Base-by-base conservation (phyloP, 2,113 vertebrate species). In the Chitala chitala region DNA sequence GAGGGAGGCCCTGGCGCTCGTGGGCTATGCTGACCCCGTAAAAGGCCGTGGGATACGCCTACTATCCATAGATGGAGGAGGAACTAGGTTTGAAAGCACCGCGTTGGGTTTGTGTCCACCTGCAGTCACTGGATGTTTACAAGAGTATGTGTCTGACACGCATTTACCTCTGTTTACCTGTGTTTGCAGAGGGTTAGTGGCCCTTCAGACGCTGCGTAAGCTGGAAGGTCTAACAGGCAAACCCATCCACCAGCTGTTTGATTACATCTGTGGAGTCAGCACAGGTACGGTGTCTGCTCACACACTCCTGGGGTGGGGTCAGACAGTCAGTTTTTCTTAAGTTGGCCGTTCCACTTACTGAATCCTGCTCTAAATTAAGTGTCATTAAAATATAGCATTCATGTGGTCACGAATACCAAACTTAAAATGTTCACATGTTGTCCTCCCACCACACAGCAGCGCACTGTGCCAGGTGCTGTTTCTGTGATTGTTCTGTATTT, bases 191-290 rank as follows among this genome's bases (percentile, higher is more conserved):
- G 96, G 96, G 81, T 87, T 99, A 81, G 85, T 99, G 80, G 94
- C 95, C 53, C 93, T 98, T 85, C 96, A 99, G 84, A 94, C 94
- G 15, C 85, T 99, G 51, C 88, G 91, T 68, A 94, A 93, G 83
- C 84, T 99, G 79, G 95, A 98, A 83, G 88, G 92, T 71, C 83
- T 98, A 78, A 96, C 95, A 56, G 95, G 95, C 75, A 97, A 96
- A 82, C 94, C 92, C 0, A 86, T 97, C 84, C 90, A 98, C 88
- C 91, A 96, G 76, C 93, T 98, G 55, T 99, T 99, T 85, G 96
- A 98, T 86, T 98, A 96, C 81, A 96, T 99, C 75, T 99, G 96
- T 88, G 96, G 96, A 22, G 95, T 99, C 78, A 99, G 96, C 90
- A 98, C 96, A 95, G 96, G 96, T 99, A 92, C 79, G 64, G 78